These are phyloP conservation scores for Palythoa caribaeorum DNA, from an alignment of 92 coral and sea anemone species.

Conservation along the genomic window DNA sequence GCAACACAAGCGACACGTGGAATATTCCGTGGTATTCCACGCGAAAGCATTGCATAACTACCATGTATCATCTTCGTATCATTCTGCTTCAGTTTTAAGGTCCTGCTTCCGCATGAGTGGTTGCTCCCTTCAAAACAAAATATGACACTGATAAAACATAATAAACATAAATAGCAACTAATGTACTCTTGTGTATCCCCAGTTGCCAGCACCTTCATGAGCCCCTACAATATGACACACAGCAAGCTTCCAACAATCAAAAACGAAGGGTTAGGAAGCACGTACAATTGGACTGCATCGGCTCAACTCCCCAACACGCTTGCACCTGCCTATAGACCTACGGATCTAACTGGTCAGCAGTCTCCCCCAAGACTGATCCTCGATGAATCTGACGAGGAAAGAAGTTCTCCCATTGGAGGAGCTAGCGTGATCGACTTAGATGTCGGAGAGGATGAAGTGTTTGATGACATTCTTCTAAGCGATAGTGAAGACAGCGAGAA, in stretches of 20 bases:
- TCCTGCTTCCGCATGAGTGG: too few species aligned
- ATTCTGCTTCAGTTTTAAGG: too few species aligned
- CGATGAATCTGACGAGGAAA: conserved; percentile 69
- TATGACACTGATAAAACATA: too few species aligned
- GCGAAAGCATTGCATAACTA: too few species aligned
- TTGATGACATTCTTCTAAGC: conserved; percentile 80
- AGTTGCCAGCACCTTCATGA: conserved; percentile 23
- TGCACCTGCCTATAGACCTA: conserved; percentile 75
- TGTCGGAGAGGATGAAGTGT: conserved; percentile 69
- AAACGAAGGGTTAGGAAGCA: conserved; percentile 63
- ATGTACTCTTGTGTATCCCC: not conserved
- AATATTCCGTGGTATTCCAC: too few species aligned
- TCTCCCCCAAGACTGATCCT: conserved; percentile 83
- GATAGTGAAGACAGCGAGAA: conserved; percentile 70
- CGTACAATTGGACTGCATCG: conserved; percentile 75
- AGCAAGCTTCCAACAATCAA: conserved; percentile 49
- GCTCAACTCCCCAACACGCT: conserved; percentile 74
- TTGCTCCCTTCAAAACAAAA: too few species aligned
- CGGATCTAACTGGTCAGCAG: conserved; percentile 71
- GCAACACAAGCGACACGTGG: too few species aligned
- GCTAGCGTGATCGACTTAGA: conserved; percentile 71
- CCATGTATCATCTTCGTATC: too few species aligned
- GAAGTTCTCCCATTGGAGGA: conserved; percentile 36
- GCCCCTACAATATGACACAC: conserved; percentile 62
- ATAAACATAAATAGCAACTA: too few species aligned